A percentile compares a stretch with the other conserved stretches of the same genome.
Evolutionary conservation across 2,113 vertebrate genomes (phyloP).

Genomic region (Varanus salvator): DNA sequence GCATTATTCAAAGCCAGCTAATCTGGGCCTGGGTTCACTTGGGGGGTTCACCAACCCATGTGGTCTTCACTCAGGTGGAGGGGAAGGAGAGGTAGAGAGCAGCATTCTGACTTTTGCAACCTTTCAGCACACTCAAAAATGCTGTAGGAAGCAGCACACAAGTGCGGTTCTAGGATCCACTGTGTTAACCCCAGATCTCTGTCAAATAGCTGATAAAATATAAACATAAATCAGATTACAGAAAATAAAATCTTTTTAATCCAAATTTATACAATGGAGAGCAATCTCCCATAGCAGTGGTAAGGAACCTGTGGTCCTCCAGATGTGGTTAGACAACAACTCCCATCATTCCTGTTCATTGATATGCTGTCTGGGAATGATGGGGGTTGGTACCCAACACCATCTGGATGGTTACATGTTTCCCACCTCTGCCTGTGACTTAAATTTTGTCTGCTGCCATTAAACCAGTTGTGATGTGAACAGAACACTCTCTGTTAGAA

Average conservation of each 20-base stretch:
- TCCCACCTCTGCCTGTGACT: neutral
- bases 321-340: no score
- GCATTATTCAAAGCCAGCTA: no score
- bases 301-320: no score
- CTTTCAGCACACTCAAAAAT: neutral
- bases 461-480: neutral
- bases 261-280: conserved; percentile 29
- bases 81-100: neutral
- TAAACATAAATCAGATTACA: neutral
- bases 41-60: neutral
- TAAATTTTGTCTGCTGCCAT: conserved; percentile 12
- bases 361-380: neutral
- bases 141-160: neutral
- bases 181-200: conserved; percentile 41
- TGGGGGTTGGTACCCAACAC: neutral
- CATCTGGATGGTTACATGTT: neutral
- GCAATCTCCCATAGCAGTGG: neutral
- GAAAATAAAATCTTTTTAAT: conserved; percentile 5
- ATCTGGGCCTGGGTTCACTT: no score
- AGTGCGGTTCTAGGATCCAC: neutral
- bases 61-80: neutral
- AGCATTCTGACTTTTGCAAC: neutral
- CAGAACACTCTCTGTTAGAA: neutral
- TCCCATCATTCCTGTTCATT: neutral
- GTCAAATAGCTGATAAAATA: neutral